Evolutionary conservation across 2,888 invertebrate genomes (phyloP).

Genomic region (Anaspis maculata): DNA sequence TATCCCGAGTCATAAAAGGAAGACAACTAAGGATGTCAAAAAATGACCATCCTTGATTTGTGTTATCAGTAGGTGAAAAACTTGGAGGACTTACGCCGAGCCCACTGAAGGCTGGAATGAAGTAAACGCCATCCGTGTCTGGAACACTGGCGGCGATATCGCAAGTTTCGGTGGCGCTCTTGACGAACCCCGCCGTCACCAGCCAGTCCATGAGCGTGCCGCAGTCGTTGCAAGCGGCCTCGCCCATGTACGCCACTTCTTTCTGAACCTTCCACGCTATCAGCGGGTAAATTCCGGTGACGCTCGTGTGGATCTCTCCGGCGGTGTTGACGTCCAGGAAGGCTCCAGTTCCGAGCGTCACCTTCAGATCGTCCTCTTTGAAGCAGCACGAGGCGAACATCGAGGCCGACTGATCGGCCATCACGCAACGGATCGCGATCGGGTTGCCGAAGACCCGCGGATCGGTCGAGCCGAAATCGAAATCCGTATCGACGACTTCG

Average conservation of each 20-base stretch:
- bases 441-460: constrained; percentile 62
- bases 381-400: constrained; percentile 83
- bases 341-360: constrained; percentile 88
- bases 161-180: constrained; percentile 46
- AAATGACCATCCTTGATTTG: too few species aligned
- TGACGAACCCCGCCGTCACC: constrained; percentile 46
- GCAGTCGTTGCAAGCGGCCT: constrained; percentile 82
- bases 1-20: too few species aligned
- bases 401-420: constrained; percentile 85
- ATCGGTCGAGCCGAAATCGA: constrained; percentile 61
- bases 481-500: constrained; percentile 67
- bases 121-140: constrained; percentile 71
- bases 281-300: constrained; percentile 82
- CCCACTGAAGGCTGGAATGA: constrained; percentile 85
- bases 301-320: constrained; percentile 63
- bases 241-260: constrained; percentile 69
- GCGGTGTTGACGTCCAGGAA: constrained; percentile 84
- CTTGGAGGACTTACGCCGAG: constrained; percentile 62
- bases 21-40: too few species aligned
- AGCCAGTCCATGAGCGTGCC: constrained; percentile 86
- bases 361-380: constrained; percentile 67
- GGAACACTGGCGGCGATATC: constrained; percentile 59
- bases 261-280: constrained; percentile 73
- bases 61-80: too few species aligned
- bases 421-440: constrained; percentile 70